phyloP scores from a whole-genome alignment of 2,113 vertebrate species.

The Aleadryas rufinucha region DNA sequence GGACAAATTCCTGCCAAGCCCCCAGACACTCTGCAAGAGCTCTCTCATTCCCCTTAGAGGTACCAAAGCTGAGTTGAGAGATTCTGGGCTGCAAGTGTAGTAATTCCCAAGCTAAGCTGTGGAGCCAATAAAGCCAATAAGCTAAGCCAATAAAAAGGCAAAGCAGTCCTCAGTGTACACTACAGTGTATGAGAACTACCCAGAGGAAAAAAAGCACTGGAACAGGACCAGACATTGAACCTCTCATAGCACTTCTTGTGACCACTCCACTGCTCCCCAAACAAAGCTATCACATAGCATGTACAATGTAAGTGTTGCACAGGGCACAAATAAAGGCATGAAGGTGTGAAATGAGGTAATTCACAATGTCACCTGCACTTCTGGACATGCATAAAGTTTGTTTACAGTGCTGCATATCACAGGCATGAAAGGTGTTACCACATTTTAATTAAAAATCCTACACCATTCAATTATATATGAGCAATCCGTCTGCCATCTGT shows the following conservation, averaged over 20 bases:
- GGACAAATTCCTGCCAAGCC: background rate
- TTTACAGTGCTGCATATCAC: background rate
- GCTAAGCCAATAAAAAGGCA: background rate
- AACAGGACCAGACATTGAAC: background rate
- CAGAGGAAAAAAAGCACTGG: background rate
- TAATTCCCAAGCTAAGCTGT: background rate
- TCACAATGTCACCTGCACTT: background rate
- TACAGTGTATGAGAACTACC: background rate
- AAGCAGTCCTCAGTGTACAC: background rate
- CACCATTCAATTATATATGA: background rate
- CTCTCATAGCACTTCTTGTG: background rate
- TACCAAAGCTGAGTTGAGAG: background rate
- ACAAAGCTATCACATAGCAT: background rate
- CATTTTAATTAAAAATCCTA: constrained; percentile 9
- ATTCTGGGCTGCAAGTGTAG: background rate
- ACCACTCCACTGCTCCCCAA: background rate
- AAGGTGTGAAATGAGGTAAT: background rate
- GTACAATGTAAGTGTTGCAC: background rate
- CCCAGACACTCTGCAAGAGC: background rate
- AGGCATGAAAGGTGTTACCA: background rate
- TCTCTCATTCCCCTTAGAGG: background rate
- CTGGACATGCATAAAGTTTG: background rate
- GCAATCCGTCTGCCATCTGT: background rate
- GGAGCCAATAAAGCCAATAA: too few species aligned
- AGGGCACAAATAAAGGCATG: background rate